phyloP scores from a whole-genome alignment of 2,113 vertebrate species.

The Numida meleagris region DNA sequence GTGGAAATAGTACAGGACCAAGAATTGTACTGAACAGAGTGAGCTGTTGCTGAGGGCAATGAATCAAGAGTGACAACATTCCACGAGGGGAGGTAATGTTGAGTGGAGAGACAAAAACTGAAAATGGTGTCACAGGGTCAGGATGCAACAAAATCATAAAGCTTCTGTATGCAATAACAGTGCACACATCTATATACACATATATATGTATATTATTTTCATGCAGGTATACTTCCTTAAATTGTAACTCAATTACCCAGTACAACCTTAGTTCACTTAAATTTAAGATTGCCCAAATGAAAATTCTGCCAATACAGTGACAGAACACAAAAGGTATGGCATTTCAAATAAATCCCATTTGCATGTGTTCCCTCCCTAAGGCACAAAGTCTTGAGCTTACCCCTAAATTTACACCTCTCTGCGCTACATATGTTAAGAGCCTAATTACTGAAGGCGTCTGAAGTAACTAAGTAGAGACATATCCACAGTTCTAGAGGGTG shows the following conservation, averaged over 20 bases:
- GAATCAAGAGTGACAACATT: not conserved
- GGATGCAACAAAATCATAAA: constrained; percentile 28
- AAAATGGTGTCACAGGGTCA: constrained; percentile 16
- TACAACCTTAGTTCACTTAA: not conserved
- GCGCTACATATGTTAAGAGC: not conserved
- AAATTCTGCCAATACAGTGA: not conserved
- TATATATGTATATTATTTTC: not conserved
- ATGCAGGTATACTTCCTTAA: not conserved
- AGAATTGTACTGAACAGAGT: constrained; percentile 12
- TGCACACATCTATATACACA: not conserved
- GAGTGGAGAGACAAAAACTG: constrained; percentile 30
- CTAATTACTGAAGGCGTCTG: not conserved
- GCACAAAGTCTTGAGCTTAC: not conserved
- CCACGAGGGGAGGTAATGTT: not conserved
- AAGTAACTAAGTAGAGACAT: not conserved
- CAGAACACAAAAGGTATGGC: not conserved
- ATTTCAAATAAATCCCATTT: constrained; percentile 1
- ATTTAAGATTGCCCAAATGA: not conserved
- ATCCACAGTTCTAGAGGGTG: not conserved
- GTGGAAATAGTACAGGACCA: not conserved
- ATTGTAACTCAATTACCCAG: not conserved
- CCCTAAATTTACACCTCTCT: not conserved
- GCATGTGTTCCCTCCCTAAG: not conserved
- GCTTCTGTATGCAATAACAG: not conserved
- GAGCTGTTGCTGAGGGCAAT: not conserved